A percentile compares a stretch with the other conserved stretches of the same genome.
Evolutionary conservation across 2,113 vertebrate species (phyloP).

Genomic region (Lampris incognitus): DNA sequence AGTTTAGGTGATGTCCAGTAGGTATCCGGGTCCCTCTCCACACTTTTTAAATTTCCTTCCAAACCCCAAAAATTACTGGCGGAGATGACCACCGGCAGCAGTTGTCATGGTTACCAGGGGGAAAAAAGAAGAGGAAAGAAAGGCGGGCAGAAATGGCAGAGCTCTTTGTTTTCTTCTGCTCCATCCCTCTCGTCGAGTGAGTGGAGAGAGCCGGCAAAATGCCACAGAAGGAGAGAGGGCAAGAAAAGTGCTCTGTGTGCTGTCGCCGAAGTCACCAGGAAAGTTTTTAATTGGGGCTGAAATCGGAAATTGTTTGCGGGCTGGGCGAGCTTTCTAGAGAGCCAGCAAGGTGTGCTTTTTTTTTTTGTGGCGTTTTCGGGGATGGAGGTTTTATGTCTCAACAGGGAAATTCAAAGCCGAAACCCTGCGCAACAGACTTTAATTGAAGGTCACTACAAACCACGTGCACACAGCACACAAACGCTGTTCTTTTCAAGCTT

Average conservation of each 20-base stretch:
- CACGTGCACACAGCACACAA: conserved; percentile 2
- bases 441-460: conserved; percentile 20
- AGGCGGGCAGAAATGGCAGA: conserved; percentile 10
- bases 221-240: conserved; percentile 31
- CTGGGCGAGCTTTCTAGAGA: not conserved
- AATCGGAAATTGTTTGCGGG: conserved; percentile 26
- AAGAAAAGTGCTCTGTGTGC: conserved; percentile 27
- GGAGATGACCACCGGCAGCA: conserved; percentile 43
- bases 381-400: not conserved
- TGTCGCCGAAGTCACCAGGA: conserved; percentile 37
- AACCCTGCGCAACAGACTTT: conserved; percentile 55
- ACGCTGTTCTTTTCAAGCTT: conserved; percentile 50
- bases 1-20: too few relatives aligned
- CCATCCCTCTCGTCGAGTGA: conserved; percentile 15
- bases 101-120: conserved; percentile 67
- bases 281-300: conserved; percentile 69
- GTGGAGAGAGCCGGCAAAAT: conserved; percentile 26
- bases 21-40: not conserved
- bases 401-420: conserved; percentile 36
- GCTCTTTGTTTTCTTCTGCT: conserved; percentile 38
- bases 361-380: conserved; percentile 36
- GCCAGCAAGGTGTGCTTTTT: conserved; percentile 49
- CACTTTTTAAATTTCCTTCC: conserved; percentile 56
- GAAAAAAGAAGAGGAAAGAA: too few relatives aligned
- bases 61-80: conserved; percentile 43